Evolutionary conservation across 2,888 invertebrate species (phyloP).

Genomic region (Aphidoletes aphidimyza): DNA sequence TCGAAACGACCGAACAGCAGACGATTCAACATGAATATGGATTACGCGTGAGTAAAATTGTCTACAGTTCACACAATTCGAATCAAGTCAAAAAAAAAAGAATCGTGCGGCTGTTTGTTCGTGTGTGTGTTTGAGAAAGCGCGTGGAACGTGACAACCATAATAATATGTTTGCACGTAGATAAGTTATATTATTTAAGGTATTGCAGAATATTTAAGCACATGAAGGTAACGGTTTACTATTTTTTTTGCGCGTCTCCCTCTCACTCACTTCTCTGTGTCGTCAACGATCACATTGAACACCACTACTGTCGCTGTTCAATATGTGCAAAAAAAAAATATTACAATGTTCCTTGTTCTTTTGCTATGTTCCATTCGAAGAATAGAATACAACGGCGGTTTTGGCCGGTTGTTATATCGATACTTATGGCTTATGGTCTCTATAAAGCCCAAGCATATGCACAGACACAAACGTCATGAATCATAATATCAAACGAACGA

Average conservation of each 20-base stretch:
- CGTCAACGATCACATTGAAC: slow-evolving; percentile 12
- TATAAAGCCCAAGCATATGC: neutral
- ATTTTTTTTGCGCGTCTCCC: too few species aligned
- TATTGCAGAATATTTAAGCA: neutral
- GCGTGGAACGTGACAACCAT: slow-evolving; percentile 40
- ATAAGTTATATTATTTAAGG: slow-evolving; percentile 16
- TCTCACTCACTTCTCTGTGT: too few species aligned
- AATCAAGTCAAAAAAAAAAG: neutral
- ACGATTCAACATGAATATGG: neutral
- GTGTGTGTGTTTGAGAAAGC: neutral
- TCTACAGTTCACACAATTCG: slow-evolving; percentile 33
- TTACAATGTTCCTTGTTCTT: slow-evolving; percentile 24
- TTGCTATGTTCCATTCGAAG: slow-evolving; percentile 9
- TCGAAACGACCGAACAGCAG: neutral
- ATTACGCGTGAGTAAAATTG: neutral
- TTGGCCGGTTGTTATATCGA: neutral
- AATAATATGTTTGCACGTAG: neutral
- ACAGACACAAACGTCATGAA: neutral
- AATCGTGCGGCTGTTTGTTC: neutral
- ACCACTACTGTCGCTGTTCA: neutral
- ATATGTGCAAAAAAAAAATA: slow-evolving; percentile 48
- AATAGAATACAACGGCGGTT: neutral
- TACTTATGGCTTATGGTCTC: neutral
- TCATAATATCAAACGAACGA: slow-evolving; percentile 7
- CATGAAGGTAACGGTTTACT: slow-evolving; percentile 44